Conservation (phyloP, 2,797 vertebrate genomes). For the Phrynocephalus vlangalii region DNA sequence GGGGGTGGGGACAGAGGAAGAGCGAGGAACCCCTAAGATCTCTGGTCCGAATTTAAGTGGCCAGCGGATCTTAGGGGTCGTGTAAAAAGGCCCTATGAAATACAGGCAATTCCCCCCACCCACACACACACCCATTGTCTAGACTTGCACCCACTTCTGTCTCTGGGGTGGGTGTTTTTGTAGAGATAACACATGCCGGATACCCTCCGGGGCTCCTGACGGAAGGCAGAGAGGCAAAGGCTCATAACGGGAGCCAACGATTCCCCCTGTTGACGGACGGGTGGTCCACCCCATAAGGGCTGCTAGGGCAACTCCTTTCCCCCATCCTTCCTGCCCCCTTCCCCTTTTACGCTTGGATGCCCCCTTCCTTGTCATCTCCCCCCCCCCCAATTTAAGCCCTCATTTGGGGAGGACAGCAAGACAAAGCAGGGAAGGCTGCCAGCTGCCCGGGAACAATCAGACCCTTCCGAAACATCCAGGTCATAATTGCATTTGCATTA, state of each 20-base stretch:
- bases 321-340: not conserved
- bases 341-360: not conserved
- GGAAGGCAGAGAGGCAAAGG: not conserved
- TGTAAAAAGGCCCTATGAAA: too few relatives aligned
- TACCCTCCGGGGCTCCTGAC: not conserved
- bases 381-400: too few relatives aligned
- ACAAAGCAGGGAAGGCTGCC: conserved; percentile 5
- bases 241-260: too few relatives aligned
- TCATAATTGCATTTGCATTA: conserved; percentile 29
- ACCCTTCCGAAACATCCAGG: not conserved
- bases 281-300: not conserved
- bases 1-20: too few relatives aligned
- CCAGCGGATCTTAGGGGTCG: too few relatives aligned
- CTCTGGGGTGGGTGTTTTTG: not conserved
- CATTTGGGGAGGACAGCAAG: not conserved
- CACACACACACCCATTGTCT: not conserved
- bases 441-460: conserved; percentile 14
- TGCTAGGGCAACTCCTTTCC: conserved; percentile 27
- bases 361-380: not conserved
- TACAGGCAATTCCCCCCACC: not conserved
- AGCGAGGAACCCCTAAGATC: too few relatives aligned
- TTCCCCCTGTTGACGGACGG: not conserved
- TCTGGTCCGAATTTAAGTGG: too few relatives aligned
- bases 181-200: not conserved
- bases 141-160: not conserved